phyloP scores from a whole-genome alignment of 2,113 vertebrate genomes.

The Sminthopsis crassicaudata region DNA sequence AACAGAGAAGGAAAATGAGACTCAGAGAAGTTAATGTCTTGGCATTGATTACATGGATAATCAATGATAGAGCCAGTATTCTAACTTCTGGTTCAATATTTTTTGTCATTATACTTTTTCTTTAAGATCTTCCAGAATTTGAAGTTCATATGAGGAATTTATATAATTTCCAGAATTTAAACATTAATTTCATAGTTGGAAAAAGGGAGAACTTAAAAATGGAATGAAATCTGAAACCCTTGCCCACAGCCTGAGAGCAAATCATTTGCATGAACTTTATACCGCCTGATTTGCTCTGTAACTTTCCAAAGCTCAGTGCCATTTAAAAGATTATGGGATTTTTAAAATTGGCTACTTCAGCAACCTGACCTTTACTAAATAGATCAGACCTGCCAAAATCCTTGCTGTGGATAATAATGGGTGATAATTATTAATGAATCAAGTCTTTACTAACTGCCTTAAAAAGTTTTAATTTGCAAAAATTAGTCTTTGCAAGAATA shows the following conservation, averaged over 20 bases:
- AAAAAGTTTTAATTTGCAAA: not conserved
- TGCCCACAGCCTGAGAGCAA: not conserved
- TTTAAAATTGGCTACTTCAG: conserved; percentile 4
- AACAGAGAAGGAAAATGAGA: not conserved
- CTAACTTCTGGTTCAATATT: not conserved
- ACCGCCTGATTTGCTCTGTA: not conserved
- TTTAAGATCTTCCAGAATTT: fast-evolving
- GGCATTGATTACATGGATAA: not conserved
- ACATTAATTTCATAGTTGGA: not conserved
- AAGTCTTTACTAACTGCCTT: not conserved
- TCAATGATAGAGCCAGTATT: not conserved
- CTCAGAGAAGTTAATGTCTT: not conserved
- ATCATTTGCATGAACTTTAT: not conserved
- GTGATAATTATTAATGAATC: not conserved
- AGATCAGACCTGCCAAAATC: not conserved
- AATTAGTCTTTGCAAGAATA: not conserved
- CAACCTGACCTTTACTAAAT: not conserved
- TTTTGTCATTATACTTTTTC: not conserved
- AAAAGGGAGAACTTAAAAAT: not conserved
- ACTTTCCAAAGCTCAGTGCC: not conserved
- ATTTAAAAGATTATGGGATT: not conserved
- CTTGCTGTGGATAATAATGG: fast-evolving
- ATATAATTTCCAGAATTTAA: not conserved
- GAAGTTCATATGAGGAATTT: not conserved
- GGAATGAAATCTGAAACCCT: not conserved